Evolutionary conservation across 2,113 vertebrate genomes (phyloP).

Genomic region (Lipophrys pholis): DNA sequence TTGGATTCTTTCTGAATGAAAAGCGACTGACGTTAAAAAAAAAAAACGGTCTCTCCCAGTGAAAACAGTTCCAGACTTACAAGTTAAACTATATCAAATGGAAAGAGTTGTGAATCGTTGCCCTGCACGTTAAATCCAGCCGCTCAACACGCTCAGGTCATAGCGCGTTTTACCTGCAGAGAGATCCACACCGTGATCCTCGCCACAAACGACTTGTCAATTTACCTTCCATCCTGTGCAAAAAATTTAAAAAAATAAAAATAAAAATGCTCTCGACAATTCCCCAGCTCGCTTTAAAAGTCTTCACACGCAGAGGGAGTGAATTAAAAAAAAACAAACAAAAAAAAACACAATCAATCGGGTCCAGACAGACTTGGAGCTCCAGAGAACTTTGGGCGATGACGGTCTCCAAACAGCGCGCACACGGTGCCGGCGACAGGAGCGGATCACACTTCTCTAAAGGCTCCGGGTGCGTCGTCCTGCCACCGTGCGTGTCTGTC

Average conservation of each 20-base stretch:
- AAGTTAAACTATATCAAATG: conserved; percentile 20
- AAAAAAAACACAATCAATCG: conserved; percentile 44
- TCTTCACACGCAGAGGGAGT: conserved; percentile 31
- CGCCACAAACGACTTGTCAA: conserved; percentile 75
- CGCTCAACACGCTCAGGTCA: conserved; percentile 56
- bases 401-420: conserved; percentile 64
- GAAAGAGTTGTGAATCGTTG: conserved; percentile 1
- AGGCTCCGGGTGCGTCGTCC: conserved; percentile 56
- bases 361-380: conserved; percentile 61
- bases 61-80: conserved; percentile 2
- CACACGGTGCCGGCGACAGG: conserved; percentile 54
- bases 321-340: background rate
- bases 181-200: conserved; percentile 76
- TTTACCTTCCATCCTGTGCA: conserved; percentile 80
- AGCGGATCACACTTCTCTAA: conserved; percentile 49
- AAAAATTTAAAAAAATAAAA: too few relatives aligned
- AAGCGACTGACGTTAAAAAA: conserved; percentile 32
- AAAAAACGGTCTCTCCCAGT: conserved; percentile 9
- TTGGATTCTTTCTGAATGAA: conserved; percentile 46
- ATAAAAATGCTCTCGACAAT: conserved; percentile 20
- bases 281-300: conserved; percentile 43
- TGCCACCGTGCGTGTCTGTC: conserved; percentile 52
- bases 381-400: conserved; percentile 53
- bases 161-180: conserved; percentile 76
- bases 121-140: conserved; percentile 53